These are phyloP conservation scores for Crenuchus spilurus DNA, from an alignment of 2,797 vertebrate genomes.

Conservation along the genomic window DNA sequence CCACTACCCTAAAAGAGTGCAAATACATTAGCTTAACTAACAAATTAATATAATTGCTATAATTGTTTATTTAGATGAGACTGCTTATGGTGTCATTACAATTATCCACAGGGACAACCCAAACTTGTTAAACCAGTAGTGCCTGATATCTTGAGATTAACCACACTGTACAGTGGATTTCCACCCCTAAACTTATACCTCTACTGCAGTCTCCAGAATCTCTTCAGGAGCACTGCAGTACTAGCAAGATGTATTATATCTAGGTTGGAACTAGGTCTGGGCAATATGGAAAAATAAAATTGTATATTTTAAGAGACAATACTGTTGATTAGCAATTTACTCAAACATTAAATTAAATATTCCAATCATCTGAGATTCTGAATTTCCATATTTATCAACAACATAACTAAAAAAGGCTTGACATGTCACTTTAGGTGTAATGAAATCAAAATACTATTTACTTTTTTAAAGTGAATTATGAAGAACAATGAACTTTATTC, in stretches of 20 bases:
- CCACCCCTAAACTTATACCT: background rate
- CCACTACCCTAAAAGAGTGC: too few species aligned
- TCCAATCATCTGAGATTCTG: too few species aligned
- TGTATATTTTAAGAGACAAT: too few species aligned
- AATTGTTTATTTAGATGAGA: background rate
- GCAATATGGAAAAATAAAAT: background rate
- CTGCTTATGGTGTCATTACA: slow-evolving; percentile 46
- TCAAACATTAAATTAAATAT: too few species aligned
- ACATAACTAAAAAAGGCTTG: too few species aligned
- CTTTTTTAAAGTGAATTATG: too few species aligned
- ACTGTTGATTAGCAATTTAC: too few species aligned
- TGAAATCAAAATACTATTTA: too few species aligned
- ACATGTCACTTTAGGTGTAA: too few species aligned
- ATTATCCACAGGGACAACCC: background rate
- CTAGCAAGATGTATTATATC: background rate
- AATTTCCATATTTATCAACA: too few species aligned
- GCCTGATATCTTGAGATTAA: slow-evolving; percentile 7
- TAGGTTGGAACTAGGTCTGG: background rate
- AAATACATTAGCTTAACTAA: background rate
- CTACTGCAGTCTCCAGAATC: background rate
- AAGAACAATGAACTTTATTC: too few species aligned
- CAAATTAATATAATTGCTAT: background rate
- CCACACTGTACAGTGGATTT: background rate
- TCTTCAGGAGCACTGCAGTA: background rate
- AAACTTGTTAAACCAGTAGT: background rate